These are phyloP conservation scores for Agapornis canus DNA, from an alignment of 2,797 vertebrate species.

Conservation along the genomic window DNA sequence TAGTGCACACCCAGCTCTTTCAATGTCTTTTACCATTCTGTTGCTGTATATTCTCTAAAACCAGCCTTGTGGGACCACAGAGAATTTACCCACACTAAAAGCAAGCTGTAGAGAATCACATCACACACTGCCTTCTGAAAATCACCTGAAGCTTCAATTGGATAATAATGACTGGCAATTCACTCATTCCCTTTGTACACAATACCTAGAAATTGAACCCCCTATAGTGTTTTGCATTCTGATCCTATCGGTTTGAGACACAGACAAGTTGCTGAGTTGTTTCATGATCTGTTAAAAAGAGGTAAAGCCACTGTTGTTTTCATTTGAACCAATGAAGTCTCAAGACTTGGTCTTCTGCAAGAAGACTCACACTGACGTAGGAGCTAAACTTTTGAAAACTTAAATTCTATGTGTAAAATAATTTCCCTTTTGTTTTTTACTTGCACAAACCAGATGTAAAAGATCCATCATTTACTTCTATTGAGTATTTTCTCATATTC, in stretches of 20 bases:
- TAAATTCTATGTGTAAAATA: not conserved
- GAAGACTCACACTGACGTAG: not conserved
- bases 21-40: not conserved
- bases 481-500: not conserved
- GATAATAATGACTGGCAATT: rapidly evolving
- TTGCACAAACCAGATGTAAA: not conserved
- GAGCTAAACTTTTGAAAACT: not conserved
- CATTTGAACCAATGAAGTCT: not conserved
- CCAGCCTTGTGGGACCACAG: not conserved
- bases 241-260: not conserved
- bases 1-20: not conserved
- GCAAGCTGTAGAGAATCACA: not conserved
- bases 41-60: not conserved
- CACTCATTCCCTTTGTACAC: not conserved
- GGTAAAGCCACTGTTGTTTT: rapidly evolving
- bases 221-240: not conserved
- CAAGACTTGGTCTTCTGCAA: not conserved
- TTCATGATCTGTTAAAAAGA: not conserved
- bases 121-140: not conserved
- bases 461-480: rapidly evolving
- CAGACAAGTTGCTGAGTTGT: not conserved
- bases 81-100: not conserved
- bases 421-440: not conserved
- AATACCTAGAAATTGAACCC: not conserved
- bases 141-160: not conserved